Percentiles rank a stretch among this genome's conserved stretches.
Conservation (phyloP, 2,888 invertebrate species). For the Synergus itoensis region DNA sequence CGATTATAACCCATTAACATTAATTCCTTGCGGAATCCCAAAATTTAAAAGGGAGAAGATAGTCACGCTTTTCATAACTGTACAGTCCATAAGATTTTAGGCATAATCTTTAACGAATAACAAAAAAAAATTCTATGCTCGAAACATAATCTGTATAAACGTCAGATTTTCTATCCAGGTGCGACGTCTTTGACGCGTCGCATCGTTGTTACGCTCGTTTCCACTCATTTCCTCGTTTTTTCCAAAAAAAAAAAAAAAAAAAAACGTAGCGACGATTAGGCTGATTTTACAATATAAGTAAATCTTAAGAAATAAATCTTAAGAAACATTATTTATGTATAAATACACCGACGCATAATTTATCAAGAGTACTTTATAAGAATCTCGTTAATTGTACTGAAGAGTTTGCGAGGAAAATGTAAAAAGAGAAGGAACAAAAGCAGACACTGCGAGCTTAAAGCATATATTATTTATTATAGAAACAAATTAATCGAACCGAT, state of each 20-base stretch:
- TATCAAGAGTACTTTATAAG: constrained; percentile 40
- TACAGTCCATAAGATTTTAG: constrained; percentile 39
- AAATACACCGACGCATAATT: constrained; percentile 31
- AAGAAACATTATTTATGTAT: constrained; percentile 28
- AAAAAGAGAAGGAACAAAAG: constrained; percentile 31
- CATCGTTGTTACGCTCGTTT: constrained; percentile 38
- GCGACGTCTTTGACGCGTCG: constrained; percentile 5
- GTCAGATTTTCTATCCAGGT: constrained; percentile 37
- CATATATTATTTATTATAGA: constrained; percentile 51
- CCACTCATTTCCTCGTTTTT: constrained; percentile 5
- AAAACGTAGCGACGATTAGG: neutral
- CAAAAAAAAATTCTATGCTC: constrained; percentile 19
- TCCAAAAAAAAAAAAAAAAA: no score
- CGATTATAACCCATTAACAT: constrained; percentile 68
- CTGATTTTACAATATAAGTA: constrained; percentile 25
- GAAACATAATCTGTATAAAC: constrained; percentile 36
- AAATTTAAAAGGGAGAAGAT: constrained; percentile 33
- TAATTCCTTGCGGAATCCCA: constrained; percentile 3
- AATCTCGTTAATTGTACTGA: constrained; percentile 38
- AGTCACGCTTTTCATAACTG: constrained; percentile 42
- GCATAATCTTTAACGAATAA: constrained; percentile 40
- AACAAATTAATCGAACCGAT: constrained; percentile 21
- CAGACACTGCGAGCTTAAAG: constrained; percentile 48
- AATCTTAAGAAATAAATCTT: constrained; percentile 18
- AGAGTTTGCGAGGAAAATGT: constrained; percentile 19